Evolutionary conservation across 92 coral and sea anemone species (phyloP).

Genomic region (Plumapathes pennacea): DNA sequence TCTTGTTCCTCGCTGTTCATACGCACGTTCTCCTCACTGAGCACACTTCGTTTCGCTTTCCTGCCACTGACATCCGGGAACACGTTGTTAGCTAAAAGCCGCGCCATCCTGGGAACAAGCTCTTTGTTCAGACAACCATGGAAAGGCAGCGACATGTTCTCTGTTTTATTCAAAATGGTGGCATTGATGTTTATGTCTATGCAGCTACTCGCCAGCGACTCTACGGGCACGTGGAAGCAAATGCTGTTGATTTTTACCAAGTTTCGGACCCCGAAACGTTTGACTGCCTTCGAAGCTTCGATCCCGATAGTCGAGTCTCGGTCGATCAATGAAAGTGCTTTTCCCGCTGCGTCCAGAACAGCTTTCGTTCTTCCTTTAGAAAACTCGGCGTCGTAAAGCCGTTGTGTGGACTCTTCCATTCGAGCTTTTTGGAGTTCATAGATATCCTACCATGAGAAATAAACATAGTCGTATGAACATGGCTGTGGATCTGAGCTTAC

Average conservation of each 20-base stretch:
- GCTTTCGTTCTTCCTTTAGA: conserved; percentile 98
- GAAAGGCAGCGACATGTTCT: conserved; percentile 49
- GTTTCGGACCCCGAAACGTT: conserved; percentile 71
- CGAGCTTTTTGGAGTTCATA: conserved; percentile 59
- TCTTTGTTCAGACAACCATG: conserved; percentile 89
- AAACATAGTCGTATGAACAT: background rate
- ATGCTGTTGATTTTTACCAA: conserved; percentile 69
- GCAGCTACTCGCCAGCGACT: conserved; percentile 88
- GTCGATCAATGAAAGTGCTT: conserved; percentile 86
- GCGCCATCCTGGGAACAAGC: conserved; percentile 83
- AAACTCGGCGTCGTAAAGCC: conserved; percentile 85
- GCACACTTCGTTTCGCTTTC: conserved; percentile 52
- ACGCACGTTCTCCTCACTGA: conserved; percentile 63
- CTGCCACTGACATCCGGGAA: conserved; percentile 72
- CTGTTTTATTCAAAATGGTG: conserved; percentile 61
- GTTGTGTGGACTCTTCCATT: conserved; percentile 54
- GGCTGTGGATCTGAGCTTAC: too few relatives aligned
- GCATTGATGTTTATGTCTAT: conserved; percentile 69
- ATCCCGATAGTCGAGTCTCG: conserved; percentile 86
- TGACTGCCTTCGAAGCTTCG: conserved; percentile 81
- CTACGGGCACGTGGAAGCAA: conserved; percentile 75
- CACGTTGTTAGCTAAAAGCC: conserved; percentile 72
- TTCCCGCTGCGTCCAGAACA: conserved; percentile 93
- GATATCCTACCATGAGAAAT: conserved; percentile 49
- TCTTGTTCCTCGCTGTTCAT: conserved; percentile 18